These are phyloP conservation scores for Ictalurus punctatus DNA, from an alignment of 2,113 vertebrate genomes.

Conservation along the genomic window DNA sequence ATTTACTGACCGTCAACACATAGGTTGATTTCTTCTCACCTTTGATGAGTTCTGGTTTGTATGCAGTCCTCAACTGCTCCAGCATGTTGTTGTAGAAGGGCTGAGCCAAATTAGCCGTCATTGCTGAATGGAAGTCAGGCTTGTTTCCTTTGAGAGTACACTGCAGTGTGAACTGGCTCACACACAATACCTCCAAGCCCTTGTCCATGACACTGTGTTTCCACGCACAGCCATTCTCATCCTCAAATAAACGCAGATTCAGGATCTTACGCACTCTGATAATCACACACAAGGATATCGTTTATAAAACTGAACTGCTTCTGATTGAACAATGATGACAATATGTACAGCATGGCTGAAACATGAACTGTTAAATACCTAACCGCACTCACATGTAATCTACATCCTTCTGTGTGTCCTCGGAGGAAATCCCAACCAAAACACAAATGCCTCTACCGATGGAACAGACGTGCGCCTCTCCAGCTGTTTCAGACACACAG, in stretches of 20 bases:
- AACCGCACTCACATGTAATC: constrained; percentile 90
- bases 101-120: constrained; percentile 87
- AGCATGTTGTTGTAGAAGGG: constrained; percentile 88
- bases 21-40: constrained; percentile 70
- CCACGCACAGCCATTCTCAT: constrained; percentile 90
- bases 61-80: constrained; percentile 83
- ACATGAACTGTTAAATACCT: background rate
- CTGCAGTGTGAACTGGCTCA: constrained; percentile 97
- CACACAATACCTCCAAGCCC: constrained; percentile 88
- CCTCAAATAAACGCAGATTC: constrained; percentile 91
- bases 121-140: constrained; percentile 92
- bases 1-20: background rate
- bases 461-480: constrained; percentile 86
- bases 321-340: background rate
- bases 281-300: background rate
- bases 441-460: constrained; percentile 93
- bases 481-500: constrained; percentile 72
- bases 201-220: constrained; percentile 90
- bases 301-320: background rate
- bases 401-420: constrained; percentile 89
- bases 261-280: constrained; percentile 92
- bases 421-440: constrained; percentile 88
- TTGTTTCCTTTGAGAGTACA: constrained; percentile 95
- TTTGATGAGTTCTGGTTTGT: constrained; percentile 90
- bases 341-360: background rate